These are phyloP conservation scores for Hypercompe scribonia DNA, from an alignment of 2,888 invertebrate species.

Conservation along the genomic window DNA sequence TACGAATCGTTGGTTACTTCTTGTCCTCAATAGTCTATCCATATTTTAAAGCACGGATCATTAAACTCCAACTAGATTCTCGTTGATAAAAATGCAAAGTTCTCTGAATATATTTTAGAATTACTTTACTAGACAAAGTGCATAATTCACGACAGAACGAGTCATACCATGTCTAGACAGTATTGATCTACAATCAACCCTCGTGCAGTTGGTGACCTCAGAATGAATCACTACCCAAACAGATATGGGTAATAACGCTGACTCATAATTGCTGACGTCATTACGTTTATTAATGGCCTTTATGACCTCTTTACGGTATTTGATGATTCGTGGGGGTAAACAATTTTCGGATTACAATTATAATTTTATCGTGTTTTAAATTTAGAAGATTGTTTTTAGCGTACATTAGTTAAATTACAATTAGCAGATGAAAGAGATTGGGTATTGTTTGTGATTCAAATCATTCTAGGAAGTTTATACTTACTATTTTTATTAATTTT, in stretches of 20 bases:
- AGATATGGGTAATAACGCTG: conserved; percentile 41
- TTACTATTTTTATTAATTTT: neutral
- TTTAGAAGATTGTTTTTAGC: neutral
- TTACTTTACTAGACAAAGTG: conserved; percentile 7
- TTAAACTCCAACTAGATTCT: neutral
- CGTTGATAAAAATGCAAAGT: neutral
- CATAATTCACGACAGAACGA: conserved; percentile 27
- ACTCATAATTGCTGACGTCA: conserved; percentile 34
- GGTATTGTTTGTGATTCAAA: neutral
- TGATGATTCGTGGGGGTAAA: conserved; percentile 2
- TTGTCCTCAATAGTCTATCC: neutral
- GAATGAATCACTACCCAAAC: conserved; percentile 48
- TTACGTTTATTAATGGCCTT: conserved; percentile 16
- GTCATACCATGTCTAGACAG: conserved; percentile 48
- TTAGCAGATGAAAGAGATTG: neutral
- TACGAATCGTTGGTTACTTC: neutral
- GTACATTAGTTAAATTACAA: neutral
- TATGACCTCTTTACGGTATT: neutral
- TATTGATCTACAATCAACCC: conserved; percentile 43
- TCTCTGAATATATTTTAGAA: neutral
- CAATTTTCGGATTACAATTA: neutral
- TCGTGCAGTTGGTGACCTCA: conserved; percentile 32
- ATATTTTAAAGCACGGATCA: neutral
- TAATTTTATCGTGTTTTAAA: neutral
- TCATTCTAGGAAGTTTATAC: neutral